Conservation (phyloP, 2,888 invertebrate species). For the Ceratothoa steindachneri region DNA sequence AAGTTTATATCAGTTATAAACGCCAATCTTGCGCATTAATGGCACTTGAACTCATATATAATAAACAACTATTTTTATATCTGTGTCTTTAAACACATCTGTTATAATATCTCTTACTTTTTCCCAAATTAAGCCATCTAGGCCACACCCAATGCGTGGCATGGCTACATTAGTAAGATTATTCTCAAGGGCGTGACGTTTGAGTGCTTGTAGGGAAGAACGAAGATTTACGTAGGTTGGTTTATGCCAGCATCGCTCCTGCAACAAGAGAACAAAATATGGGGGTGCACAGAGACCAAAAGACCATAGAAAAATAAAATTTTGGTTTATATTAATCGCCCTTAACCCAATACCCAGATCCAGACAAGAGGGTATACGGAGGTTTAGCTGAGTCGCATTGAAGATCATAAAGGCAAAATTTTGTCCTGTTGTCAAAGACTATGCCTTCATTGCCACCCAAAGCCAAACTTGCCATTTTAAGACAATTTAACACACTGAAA, state of each 20-base stretch:
- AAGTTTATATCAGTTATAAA: too few species aligned
- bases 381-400: too few species aligned
- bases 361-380: too few species aligned
- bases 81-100: conserved; percentile 57
- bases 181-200: conserved; percentile 55
- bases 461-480: too few species aligned
- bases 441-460: too few species aligned
- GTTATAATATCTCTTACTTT: conserved; percentile 58
- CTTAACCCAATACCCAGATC: too few species aligned
- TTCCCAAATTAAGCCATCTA: conserved; percentile 63
- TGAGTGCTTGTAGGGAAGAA: conserved; percentile 53
- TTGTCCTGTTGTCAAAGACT: too few species aligned
- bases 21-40: too few species aligned
- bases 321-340: too few species aligned
- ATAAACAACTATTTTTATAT: conserved; percentile 36
- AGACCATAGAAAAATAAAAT: neutral
- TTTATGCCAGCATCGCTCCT: conserved; percentile 44
- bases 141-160: conserved; percentile 65
- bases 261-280: conserved; percentile 7
- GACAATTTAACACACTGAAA: too few species aligned
- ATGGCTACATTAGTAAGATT: conserved; percentile 60
- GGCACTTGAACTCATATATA: conserved; percentile 22
- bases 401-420: too few species aligned
- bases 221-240: conserved; percentile 49
- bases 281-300: neutral